Evolutionary conservation across 1,140 invertebrate genomes (phyloP).

Genomic region (Hyphantria cunea): DNA sequence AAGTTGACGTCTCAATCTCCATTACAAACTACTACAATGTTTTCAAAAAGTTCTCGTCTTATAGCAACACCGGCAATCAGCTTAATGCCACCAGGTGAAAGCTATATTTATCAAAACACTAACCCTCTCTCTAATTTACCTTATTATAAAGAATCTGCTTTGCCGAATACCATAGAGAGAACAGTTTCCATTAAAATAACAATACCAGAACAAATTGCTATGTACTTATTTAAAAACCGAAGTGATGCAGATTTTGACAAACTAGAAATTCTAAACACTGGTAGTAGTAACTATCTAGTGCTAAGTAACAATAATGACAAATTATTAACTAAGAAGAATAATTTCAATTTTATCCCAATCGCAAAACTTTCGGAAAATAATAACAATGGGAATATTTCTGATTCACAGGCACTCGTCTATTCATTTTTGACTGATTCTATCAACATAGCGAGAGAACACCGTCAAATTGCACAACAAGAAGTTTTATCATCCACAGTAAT

Average conservation of each 20-base stretch:
- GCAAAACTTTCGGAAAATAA: slow-evolving; percentile 61
- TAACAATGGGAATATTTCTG: slow-evolving; percentile 60
- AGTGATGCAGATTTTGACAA: slow-evolving; percentile 50
- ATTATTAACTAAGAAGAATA: slow-evolving; percentile 33
- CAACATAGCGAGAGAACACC: slow-evolving; percentile 68
- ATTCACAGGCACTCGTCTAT: slow-evolving; percentile 74
- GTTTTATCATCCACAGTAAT: slow-evolving; percentile 33
- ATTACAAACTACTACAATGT: slow-evolving; percentile 12
- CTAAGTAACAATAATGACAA: slow-evolving; percentile 55
- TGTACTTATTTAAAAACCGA: slow-evolving; percentile 59
- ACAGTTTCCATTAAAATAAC: slow-evolving; percentile 74
- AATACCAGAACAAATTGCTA: slow-evolving; percentile 68
- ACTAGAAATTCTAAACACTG: slow-evolving; percentile 71
- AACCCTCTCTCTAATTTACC: slow-evolving; percentile 62
- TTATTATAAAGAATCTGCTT: slow-evolving; percentile 55
- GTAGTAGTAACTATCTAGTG: slow-evolving; percentile 67
- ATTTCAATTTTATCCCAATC: slow-evolving; percentile 52
- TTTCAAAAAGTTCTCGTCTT: slow-evolving; percentile 49
- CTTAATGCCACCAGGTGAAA: slow-evolving; percentile 61
- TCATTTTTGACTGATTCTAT: slow-evolving; percentile 70
- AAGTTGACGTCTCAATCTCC: slow-evolving; percentile 44
- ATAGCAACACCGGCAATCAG: slow-evolving; percentile 50
- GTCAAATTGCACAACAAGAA: slow-evolving; percentile 57
- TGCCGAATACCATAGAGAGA: slow-evolving; percentile 65
- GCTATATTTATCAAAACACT: slow-evolving; percentile 34